A percentile compares a stretch with the other conserved stretches of the same genome.
Conservation (phyloP, 2,888 invertebrate genomes). For the Caenorhabditis zanzibari region DNA sequence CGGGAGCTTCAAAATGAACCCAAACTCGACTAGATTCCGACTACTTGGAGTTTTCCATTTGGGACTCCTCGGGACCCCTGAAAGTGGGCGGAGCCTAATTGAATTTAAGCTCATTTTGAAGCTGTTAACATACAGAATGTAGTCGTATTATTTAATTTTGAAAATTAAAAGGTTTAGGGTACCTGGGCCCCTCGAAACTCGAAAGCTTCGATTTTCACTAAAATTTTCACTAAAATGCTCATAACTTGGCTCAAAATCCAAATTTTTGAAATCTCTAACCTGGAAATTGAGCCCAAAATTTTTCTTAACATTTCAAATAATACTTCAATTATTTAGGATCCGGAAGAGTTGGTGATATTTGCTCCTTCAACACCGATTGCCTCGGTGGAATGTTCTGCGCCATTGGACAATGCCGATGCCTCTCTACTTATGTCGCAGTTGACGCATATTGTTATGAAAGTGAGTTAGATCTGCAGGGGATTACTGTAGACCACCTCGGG, state of each 20-base stretch:
- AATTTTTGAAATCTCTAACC: not conserved
- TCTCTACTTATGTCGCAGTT: slow-evolving; percentile 74
- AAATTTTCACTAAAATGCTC: not conserved
- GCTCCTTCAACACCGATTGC: slow-evolving; percentile 79
- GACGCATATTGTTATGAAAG: slow-evolving; percentile 77
- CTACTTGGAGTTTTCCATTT: not conserved
- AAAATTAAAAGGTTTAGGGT: not conserved
- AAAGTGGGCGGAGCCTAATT: not conserved
- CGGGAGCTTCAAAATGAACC: not conserved
- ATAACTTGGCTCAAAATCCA: not conserved
- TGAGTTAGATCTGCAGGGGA: slow-evolving; percentile 23
- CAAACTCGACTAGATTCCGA: not conserved
- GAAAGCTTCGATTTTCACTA: not conserved
- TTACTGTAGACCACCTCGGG: not conserved
- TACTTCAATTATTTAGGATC: slow-evolving; percentile 62
- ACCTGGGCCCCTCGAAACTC: not conserved
- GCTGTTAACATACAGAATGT: not conserved
- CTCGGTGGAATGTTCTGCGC: slow-evolving; percentile 78
- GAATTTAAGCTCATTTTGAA: not conserved
- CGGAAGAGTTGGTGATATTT: slow-evolving; percentile 76
- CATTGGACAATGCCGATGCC: slow-evolving; percentile 75
- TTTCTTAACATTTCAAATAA: not conserved
- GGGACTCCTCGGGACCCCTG: not conserved
- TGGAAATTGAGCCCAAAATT: not conserved
- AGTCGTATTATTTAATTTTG: not conserved